Base-by-base conservation (phyloP, 2,113 vertebrate genomes). In the Syngnathus floridae region DNA sequence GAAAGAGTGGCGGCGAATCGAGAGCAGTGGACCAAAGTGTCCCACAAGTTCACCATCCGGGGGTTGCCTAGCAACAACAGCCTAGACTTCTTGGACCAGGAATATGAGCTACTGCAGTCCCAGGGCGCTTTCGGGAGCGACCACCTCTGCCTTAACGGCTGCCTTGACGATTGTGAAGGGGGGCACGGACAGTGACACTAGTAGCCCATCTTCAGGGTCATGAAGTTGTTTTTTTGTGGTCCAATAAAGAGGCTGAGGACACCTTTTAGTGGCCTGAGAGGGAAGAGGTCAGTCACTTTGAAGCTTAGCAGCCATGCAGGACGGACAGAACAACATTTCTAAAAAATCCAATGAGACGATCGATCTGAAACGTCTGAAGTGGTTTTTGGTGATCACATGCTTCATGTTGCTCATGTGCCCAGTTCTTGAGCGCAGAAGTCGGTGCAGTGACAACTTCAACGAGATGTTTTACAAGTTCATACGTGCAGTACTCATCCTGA, bases 21-120 rank as follows among this genome's bases (percentile, higher is more conserved):
- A 6, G 95, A 96, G 84, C 95, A 97, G 84, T 99, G 97, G 97
- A 93, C 92, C 67, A 95, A 95, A 78, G 95, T 99, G 41, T 96
- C 96, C 11, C 94, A 98, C 88, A 98, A 96, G 65, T 99, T 98
- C 92, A 96, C 94, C 84, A 94, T 96, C 82, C 89, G 96, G 0
- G 97, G 97, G 2, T 86, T 99, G 80, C 97, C 97, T 1, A 98
- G 95, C 80, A 95, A 98, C 94, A 98, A 98, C 87, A 98, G 95
- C 1, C 84, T 99, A 80, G 97, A 99, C 91, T 98, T 99, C 66
- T 82, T 99, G 87, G 95, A 98, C 26, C 95, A 98, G 76, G 96
- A 98, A 49, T 96, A 95, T 0, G 96, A 97, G 87, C 91, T 94
- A 16, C 91, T 95, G 40, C 91, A 92, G 73, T 82, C 85, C 1